phyloP scores from a whole-genome alignment of 2,797 vertebrate species.

The Muraenolepis orangiensis region DNA sequence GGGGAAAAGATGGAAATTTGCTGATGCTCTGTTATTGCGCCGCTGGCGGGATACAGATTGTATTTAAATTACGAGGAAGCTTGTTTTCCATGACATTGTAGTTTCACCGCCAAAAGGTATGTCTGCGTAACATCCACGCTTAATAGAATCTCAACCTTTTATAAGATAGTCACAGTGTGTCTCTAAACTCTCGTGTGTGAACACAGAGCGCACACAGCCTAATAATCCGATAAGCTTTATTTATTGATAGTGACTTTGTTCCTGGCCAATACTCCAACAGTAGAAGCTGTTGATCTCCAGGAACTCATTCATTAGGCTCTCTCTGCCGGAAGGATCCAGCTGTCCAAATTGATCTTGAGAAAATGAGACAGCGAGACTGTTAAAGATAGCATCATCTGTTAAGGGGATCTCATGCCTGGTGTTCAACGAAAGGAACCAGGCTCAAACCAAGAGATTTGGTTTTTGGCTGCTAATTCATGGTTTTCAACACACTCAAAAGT shows the following conservation, averaged over 20 bases:
- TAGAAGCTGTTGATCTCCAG: neutral
- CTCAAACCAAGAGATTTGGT: neutral
- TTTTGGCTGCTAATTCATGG: neutral
- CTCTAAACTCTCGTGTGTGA: neutral
- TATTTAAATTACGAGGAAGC: neutral
- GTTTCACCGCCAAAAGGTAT: neutral
- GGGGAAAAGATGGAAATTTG: constrained; percentile 1
- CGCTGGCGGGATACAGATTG: neutral
- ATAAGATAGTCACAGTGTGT: neutral
- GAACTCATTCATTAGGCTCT: neutral
- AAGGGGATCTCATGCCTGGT: neutral
- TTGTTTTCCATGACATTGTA: neutral
- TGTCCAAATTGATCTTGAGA: neutral
- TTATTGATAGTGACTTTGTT: neutral
- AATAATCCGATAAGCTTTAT: neutral
- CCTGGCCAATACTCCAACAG: neutral
- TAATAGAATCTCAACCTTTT: neutral
- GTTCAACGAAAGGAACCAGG: neutral
- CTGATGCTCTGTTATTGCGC: neutral
- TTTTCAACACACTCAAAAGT: too few species aligned
- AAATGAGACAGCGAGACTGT: neutral
- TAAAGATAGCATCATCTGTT: neutral
- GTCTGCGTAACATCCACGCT: neutral
- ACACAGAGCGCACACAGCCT: neutral
- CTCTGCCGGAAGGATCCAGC: neutral